Percentiles rank a stretch among this genome's conserved stretches.
These are phyloP conservation scores for Sylvilagus bachmani DNA, from an alignment of 2,113 vertebrate species.

Conservation along the genomic window DNA sequence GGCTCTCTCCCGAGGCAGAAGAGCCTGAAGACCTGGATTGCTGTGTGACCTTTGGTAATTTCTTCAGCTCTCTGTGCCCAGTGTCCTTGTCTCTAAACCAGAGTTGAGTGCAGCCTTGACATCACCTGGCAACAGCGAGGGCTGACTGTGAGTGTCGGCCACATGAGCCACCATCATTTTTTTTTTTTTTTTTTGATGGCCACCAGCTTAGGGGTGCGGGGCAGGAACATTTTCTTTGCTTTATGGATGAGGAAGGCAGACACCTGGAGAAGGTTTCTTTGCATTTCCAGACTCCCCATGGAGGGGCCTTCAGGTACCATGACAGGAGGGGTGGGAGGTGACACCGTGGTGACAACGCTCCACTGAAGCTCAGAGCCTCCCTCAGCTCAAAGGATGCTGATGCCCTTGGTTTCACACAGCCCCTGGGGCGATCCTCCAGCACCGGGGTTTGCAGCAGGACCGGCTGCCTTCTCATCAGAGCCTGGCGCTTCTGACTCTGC, in stretches of 20 bases:
- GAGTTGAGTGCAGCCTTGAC: neutral
- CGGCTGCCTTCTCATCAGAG: too few species aligned
- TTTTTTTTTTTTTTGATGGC: neutral
- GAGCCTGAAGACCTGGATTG: neutral
- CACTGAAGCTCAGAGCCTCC: fast-evolving
- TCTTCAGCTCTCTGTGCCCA: neutral
- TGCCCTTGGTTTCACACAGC: fast-evolving
- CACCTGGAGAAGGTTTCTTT: neutral
- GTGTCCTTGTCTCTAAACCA: neutral
- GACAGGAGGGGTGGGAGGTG: neutral
- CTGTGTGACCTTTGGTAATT: neutral
- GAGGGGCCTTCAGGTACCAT: neutral
- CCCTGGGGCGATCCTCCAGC: fast-evolving
- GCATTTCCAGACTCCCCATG: too few species aligned
- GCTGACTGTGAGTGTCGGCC: fast-evolving
- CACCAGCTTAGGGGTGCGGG: neutral
- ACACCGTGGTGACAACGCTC: fast-evolving
- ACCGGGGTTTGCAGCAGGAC: neutral
- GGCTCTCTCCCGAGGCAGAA: neutral
- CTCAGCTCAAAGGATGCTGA: fast-evolving
- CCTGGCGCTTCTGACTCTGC: neutral
- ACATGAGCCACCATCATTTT: neutral
- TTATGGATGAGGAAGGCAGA: neutral
- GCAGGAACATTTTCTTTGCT: neutral
- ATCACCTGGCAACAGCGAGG: fast-evolving